Evolutionary conservation across 1,140 invertebrate genomes (phyloP), one percentile per base, ranked within the genome.

Genomic region (Spodoptera frugiperda): DNA sequence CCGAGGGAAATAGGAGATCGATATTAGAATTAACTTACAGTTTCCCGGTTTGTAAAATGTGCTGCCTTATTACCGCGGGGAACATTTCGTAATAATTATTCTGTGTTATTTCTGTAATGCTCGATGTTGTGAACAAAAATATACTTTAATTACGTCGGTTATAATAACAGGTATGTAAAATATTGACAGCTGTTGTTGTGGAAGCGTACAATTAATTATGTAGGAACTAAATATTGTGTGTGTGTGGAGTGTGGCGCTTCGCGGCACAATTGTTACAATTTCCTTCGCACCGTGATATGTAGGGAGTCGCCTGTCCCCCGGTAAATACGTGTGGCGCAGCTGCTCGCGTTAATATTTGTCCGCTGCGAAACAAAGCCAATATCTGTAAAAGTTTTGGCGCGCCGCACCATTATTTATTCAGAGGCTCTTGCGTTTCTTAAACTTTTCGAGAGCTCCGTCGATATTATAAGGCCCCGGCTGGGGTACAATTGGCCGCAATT

Each of bases 381-480:
- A 88, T 87, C 81, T 82, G 78, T 86, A 82, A 84, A 88, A 88
- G 79, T 88, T 89, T 83, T 72, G 81, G 77, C 79, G 65, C 67
- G 59, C 71, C 67, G 67, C 76, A 82, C 78, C 81, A 84, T 89
- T 87, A 87, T 85, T 87, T 89, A 89, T 89, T 91, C 83, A 87
- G 79, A 79, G 79, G 77, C 80, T 85, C 82, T 81, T 81, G 77
- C 72, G 72, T 87, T 87, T 83, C 80, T 89, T 87, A 71, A 83
- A 81, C 77, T 87, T 84, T 71, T 85, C 61, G 76, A 81, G 80
- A 80, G 80, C 78, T 81, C 72, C 54, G 59, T 57, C 79, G 77
- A 82, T 85, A 80, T 87, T 85, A 84, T 82, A 78, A 77, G 54
- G 21, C 67, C 73, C 71, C 54, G 76, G 67, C 57, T 10, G 39